These are phyloP conservation scores for Drosophila koepferae DNA, from an alignment of 2,888 invertebrate genomes.

Conservation along the genomic window DNA sequence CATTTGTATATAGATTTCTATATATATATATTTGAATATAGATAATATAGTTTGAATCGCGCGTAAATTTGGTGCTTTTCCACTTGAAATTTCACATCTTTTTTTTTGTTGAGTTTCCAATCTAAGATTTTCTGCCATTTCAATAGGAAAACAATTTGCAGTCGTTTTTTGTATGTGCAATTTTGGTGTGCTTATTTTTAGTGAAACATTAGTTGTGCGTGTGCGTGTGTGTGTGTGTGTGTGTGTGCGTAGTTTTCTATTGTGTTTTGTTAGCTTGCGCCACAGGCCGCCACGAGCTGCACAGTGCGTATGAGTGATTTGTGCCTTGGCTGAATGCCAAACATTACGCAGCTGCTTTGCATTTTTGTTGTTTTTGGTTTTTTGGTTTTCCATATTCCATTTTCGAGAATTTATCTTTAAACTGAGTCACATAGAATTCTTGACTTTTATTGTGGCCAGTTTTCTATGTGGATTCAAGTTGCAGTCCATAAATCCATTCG, in stretches of 20 bases:
- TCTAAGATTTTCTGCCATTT: constrained; percentile 50
- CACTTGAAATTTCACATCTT: constrained; percentile 37
- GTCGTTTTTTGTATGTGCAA: constrained; percentile 6
- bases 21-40: background rate
- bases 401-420: constrained; percentile 40
- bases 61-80: constrained; percentile 46
- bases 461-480: constrained; percentile 24
- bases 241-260: constrained; percentile 49
- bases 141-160: constrained; percentile 32
- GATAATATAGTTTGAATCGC: constrained; percentile 9
- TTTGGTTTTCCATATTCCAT: constrained; percentile 38
- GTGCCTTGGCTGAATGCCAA: constrained; percentile 76
- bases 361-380: constrained; percentile 15
- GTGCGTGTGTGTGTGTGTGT: constrained; percentile 15
- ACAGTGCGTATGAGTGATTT: constrained; percentile 71
- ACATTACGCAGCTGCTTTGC: constrained; percentile 75
- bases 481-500: constrained; percentile 50
- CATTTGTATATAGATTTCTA: constrained; percentile 16
- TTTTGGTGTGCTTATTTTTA: constrained; percentile 53
- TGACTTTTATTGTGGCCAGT: constrained; percentile 29
- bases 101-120: constrained; percentile 28
- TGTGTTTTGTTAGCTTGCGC: constrained; percentile 69
- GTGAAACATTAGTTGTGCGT: constrained; percentile 25
- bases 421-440: constrained; percentile 43
- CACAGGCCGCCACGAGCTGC: constrained; percentile 48